Conservation (phyloP, 2,113 vertebrate genomes). For the Xiphophorus maculatus region DNA sequence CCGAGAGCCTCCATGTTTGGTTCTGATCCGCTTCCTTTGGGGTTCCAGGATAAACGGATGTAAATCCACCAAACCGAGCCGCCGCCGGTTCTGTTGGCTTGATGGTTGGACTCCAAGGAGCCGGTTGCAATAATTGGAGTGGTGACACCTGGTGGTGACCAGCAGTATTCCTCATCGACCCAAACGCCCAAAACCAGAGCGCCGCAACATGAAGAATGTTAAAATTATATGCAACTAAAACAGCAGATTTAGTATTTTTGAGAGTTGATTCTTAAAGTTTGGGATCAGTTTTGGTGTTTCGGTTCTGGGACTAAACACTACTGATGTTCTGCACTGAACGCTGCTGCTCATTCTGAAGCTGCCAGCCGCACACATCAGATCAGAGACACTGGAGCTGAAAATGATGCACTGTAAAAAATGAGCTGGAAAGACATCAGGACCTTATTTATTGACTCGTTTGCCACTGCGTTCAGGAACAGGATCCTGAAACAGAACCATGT, state of each 20-base stretch:
- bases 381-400: too few relatives aligned
- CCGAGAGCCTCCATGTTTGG: not conserved
- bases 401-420: too few relatives aligned
- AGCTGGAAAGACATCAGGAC: too few relatives aligned
- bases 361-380: too few relatives aligned
- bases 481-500: not conserved
- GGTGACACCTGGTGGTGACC: not conserved
- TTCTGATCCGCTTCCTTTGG: conserved; percentile 11
- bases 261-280: conserved; percentile 2
- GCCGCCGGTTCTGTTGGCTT: not conserved
- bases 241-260: conserved; percentile 44
- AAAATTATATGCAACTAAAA: conserved; percentile 49
- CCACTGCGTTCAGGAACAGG: too few relatives aligned
- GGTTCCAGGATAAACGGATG: not conserved
- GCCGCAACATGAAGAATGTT: conserved; percentile 51
- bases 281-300: conserved; percentile 8
- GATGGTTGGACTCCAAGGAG: not conserved
- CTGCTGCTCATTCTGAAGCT: not conserved
- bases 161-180: conserved; percentile 5
- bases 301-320: conserved; percentile 44
- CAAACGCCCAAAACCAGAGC: not conserved
- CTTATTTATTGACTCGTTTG: too few relatives aligned
- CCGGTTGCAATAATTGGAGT: too few relatives aligned
- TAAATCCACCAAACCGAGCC: too few relatives aligned
- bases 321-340: conserved; percentile 69